These are phyloP conservation scores for Sicus ferrugineus DNA, from an alignment of 2,888 invertebrate species.

Conservation along the genomic window DNA sequence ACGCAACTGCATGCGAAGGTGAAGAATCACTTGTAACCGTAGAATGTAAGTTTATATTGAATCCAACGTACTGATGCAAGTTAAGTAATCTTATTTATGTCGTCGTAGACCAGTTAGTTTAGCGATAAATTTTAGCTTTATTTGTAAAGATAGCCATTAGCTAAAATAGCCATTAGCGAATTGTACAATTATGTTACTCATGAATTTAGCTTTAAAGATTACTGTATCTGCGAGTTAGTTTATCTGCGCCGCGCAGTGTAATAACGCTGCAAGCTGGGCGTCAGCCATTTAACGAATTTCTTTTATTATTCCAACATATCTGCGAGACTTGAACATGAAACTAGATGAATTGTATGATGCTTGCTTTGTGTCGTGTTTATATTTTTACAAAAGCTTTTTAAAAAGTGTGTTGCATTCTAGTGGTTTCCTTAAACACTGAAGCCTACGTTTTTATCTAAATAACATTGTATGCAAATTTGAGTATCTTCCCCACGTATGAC, in stretches of 20 bases:
- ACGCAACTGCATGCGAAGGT: not conserved
- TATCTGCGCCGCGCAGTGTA: not conserved
- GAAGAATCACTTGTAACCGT: not conserved
- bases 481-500: too few relatives aligned
- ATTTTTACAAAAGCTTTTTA: not conserved
- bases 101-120: not conserved
- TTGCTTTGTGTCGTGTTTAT: slow-evolving; percentile 7
- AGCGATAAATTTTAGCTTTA: slow-evolving; percentile 19
- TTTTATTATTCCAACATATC: slow-evolving; percentile 29
- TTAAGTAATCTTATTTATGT: slow-evolving; percentile 17
- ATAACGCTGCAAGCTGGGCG: not conserved
- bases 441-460: too few relatives aligned
- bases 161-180: slow-evolving; percentile 15
- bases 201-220: slow-evolving; percentile 1
- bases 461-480: too few relatives aligned
- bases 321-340: not conserved
- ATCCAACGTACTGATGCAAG: slow-evolving; percentile 25
- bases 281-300: slow-evolving; percentile 23
- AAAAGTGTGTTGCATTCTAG: too few relatives aligned
- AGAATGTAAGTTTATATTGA: slow-evolving; percentile 2
- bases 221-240: slow-evolving; percentile 30
- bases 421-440: too few relatives aligned
- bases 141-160: slow-evolving; percentile 37
- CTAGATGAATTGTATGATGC: not conserved
- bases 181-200: slow-evolving; percentile 14